Percentiles rank a stretch among this genome's conserved stretches.
Evolutionary conservation across 1,140 invertebrate species (phyloP).

Genomic region (Nebria ingens): DNA sequence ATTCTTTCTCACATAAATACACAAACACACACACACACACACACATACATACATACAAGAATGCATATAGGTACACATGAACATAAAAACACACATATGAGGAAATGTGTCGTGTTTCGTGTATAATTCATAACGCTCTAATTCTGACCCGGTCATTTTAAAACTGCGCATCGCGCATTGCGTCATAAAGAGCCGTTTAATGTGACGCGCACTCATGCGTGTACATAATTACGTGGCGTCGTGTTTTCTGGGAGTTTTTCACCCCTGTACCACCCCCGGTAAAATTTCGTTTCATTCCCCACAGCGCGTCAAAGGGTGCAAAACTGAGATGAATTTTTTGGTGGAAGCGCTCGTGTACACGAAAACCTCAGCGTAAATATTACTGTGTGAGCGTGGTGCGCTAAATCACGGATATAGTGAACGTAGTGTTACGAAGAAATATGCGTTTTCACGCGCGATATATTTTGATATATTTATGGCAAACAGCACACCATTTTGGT

Average conservation of each 20-base stretch:
- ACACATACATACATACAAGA: too few relatives aligned
- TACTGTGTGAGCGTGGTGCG: not conserved
- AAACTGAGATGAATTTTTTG: not conserved
- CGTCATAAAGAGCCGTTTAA: constrained; percentile 1
- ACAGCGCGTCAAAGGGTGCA: constrained; percentile 3
- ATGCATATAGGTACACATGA: too few relatives aligned
- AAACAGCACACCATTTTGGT: too few relatives aligned
- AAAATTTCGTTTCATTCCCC: too few relatives aligned
- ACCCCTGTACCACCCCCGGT: too few relatives aligned
- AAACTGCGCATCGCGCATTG: not conserved
- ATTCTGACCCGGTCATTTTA: not conserved
- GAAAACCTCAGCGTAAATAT: too few relatives aligned
- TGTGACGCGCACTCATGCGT: not conserved
- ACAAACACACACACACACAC: too few relatives aligned
- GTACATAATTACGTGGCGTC: not conserved
- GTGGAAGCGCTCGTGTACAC: too few relatives aligned
- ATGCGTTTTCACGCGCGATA: not conserved
- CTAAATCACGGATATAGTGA: constrained; percentile 4
- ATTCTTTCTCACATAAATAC: too few relatives aligned
- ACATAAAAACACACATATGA: too few relatives aligned
- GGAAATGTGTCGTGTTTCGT: not conserved
- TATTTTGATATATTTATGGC: constrained; percentile 2
- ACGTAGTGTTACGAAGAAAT: not conserved
- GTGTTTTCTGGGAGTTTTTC: too few relatives aligned
- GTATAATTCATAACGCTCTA: constrained; percentile 4